Evolutionary conservation across 1,140 invertebrate genomes (phyloP).

Genomic region (Apocrypta bakeri): DNA sequence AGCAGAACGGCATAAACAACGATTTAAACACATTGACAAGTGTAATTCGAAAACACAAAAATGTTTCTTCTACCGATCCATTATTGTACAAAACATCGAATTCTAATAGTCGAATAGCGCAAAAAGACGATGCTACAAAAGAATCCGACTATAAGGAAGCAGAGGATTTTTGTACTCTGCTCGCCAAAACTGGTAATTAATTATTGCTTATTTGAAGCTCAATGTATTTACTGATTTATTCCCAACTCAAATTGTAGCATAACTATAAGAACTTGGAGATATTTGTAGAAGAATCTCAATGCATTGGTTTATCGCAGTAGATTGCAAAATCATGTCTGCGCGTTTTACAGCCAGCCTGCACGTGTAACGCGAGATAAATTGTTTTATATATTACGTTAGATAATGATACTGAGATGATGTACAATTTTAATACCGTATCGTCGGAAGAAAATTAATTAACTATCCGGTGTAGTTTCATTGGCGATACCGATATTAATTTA

Average conservation of each 20-base stretch:
- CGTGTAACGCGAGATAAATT: neutral
- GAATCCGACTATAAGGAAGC: slow-evolving; percentile 53
- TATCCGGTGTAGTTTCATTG: too few species aligned
- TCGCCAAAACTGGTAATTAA: slow-evolving; percentile 66
- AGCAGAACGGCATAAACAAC: slow-evolving; percentile 59
- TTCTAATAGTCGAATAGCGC: neutral
- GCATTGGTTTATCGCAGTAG: neutral
- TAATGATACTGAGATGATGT: too few species aligned
- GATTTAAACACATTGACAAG: slow-evolving; percentile 59
- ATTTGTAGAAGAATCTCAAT: neutral
- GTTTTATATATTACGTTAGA: neutral
- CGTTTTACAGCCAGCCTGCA: neutral
- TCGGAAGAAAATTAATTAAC: too few species aligned
- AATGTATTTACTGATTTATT: neutral
- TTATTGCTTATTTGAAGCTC: neutral
- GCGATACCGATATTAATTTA: too few species aligned
- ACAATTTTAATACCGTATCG: too few species aligned
- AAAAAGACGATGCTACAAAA: slow-evolving; percentile 33
- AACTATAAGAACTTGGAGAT: too few species aligned
- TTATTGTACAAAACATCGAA: neutral
- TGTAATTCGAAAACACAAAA: slow-evolving; percentile 61
- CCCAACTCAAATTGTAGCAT: neutral
- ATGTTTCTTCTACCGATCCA: slow-evolving; percentile 1
- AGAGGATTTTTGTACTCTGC: slow-evolving; percentile 61
- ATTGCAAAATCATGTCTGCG: neutral